Base-by-base conservation (phyloP, 2,888 invertebrate genomes). In the Heliconius charithonia region DNA sequence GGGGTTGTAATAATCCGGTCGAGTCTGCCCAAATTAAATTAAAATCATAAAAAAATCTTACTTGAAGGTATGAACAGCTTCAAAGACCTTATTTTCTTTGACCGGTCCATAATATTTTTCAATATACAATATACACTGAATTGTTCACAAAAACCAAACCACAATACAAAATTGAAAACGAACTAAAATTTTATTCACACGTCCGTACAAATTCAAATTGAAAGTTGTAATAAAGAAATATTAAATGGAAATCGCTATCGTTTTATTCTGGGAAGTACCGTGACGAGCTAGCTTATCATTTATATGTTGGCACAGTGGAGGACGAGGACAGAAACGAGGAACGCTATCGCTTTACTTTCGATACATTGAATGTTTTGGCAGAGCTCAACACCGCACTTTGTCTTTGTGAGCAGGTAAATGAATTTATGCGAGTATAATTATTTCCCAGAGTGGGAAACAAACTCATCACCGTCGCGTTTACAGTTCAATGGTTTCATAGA, bases 41-140 rank as follows among this genome's bases (percentile, higher is more conserved):
- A 37, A 37, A 37, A 10, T 9, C 32, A 10, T 37, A 37, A 10
- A 37, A 37, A 37, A 37, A 10, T 37, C 71, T 32, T 72, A 72
- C 71, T 59, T 59, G 56, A 13, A 10, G 56, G 32, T 72, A 56
- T 51, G 27, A 72, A 72, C 32, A n/a, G 4, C 56, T 32, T 72
- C n/a, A 72, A 72, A 32, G 29, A 32, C 29, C n/a, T n/a, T 13
- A 56, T 72, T 51, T 72, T 72, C 56, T 72, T 72, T 6, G 51
- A 32, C 2, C 71, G 56, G 7, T 72, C 71, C 71, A 72, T 72
- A 32, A n/a, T 65, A 63, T 41, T 25, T n/a, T 45, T 45, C 16
- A 69, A 41, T 25, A 41, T 41, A n/a, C n/a, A n/a, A n/a, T 12
- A 45, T 13, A 25, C 4, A 69, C 69, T 45, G 25, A 37, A 4